Evolutionary conservation across 2,888 invertebrate species (phyloP), one percentile per base, ranked within the genome.

Genomic region (Caenorhabditis sp.): DNA sequence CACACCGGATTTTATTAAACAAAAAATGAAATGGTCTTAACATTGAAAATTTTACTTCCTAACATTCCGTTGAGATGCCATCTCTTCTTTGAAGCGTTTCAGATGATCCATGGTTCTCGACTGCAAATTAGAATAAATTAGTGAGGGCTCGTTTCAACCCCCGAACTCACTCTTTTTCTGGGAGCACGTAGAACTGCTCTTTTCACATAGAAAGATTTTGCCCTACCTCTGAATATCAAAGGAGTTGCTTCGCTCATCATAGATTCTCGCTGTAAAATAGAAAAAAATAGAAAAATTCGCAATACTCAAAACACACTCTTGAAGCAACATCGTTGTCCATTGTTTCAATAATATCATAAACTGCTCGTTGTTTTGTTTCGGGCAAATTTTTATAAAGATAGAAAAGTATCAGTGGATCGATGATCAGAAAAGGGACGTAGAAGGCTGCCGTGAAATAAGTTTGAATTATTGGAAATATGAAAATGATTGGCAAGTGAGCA

Each of bases 331-430:
- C 74, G n/a, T 66, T 54, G 23, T 79, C 76, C 62, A 79, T 24
- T 0, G 70, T 53, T 21, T 76, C 74, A 17, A 79, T 76, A 43
- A 79, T 79, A 49, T 79, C 79, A 51, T 63, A 77, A 24, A 79
- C 69, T 0, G 76, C 63, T 1, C 70, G 63, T 55, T 59, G 59
- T 26, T 58, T 54, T 17, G 79, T 79, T 62, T 79, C 79, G 21
- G 79, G 79, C 58, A 77, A 69, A 19, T 63, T 60, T 1, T 53
- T 59, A 62, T 62, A 26, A 54, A 70, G 31, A 63, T 55, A 49
- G 58, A 23, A 50, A n/a, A 68, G 4, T 1, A 68, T 53, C 2
- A 64, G 6, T 21, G 68, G 57, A 37, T 76, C 76, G 37, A 57
- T 36, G 31, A 74, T 51, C 8, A 74, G 12, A 6, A 62, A 57